phyloP scores from a whole-genome alignment of 1,140 invertebrate species.

The Matsumurasca onukii region DNA sequence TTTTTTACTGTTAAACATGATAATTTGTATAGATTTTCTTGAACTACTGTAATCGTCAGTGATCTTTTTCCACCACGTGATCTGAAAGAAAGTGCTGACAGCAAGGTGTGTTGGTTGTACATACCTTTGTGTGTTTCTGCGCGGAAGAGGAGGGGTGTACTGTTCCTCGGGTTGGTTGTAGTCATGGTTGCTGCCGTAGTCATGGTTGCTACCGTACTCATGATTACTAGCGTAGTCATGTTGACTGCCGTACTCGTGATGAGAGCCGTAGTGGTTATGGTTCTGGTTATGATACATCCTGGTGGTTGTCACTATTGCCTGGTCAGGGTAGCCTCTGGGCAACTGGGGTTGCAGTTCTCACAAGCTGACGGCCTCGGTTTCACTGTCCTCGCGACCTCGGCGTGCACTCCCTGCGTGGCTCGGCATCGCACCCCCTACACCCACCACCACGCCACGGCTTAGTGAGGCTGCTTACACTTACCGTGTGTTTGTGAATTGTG shows the following conservation, averaged over 20 bases:
- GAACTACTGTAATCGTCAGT: no score
- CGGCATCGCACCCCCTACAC: neutral
- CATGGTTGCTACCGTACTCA: neutral
- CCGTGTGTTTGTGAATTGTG: no score
- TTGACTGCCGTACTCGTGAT: neutral
- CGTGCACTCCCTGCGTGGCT: no score
- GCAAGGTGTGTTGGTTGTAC: no score
- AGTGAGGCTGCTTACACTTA: conserved; percentile 3
- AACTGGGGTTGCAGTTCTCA: conserved; percentile 3
- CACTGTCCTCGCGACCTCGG: neutral
- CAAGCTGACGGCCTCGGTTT: neutral
- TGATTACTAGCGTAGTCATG: neutral
- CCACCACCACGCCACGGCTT: neutral
- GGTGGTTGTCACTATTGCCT: neutral
- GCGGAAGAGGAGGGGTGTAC: conserved; percentile 21
- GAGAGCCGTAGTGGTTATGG: neutral
- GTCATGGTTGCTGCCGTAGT: neutral
- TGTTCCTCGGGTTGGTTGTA: conserved; percentile 30
- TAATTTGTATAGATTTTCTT: no score
- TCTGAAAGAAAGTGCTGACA: no score
- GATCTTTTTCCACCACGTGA: no score
- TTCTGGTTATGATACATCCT: neutral
- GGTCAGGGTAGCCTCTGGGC: neutral
- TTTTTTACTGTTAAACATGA: no score
- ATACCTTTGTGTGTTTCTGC: conserved; percentile 25